Evolutionary conservation across 2,797 vertebrate genomes (phyloP), one percentile per base, ranked within the genome.

Genomic region (Geotrypetes seraphini): DNA sequence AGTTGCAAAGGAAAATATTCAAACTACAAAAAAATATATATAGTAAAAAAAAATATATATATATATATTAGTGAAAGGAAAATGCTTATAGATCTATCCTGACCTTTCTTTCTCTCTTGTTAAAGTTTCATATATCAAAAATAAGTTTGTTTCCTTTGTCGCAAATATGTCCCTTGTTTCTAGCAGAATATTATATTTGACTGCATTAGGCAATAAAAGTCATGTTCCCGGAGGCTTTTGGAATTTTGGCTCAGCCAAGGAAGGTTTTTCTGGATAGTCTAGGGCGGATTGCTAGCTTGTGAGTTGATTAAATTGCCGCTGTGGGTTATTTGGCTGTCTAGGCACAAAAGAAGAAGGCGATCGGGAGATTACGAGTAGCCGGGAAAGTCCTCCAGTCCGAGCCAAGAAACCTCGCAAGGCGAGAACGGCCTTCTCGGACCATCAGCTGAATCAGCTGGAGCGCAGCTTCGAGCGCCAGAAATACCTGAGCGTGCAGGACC

Each of bases 401-500:
- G 79, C 89, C 27, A 97, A 97, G 83, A 96, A 97, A 46, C 92
- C 93, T 25, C 86, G 92, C 20, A 96, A 96, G 77, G 91, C 91
- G 11, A 79, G 91, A 35, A 97, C 92, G 23, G 92, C 92, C 48
- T 96, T 96, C 46, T 92, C 92, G 1, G 93, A 97, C 74, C 92
- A 97, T 54, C 93, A 97, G 60, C 89, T 97, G 53, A 96, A 94
- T 63, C 93, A 97, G 57, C 75, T 97, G 65, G 93, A 97, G 71
- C 75, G 93, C 19, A 96, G 91, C 77, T 96, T 97, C 52, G 93
- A 97, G 78, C 69, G 93, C 36, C 93, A 97, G 51, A 97, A 97
- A 75, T 96, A 97, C 73, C 83, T 96, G 75, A 97, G 92, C 29
- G 92, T 97, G 44, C 92, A 96, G 74, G 92, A 97, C 75, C 89